phyloP scores from a whole-genome alignment of 2,113 vertebrate species.

The Phyllostomus discolor region DNA sequence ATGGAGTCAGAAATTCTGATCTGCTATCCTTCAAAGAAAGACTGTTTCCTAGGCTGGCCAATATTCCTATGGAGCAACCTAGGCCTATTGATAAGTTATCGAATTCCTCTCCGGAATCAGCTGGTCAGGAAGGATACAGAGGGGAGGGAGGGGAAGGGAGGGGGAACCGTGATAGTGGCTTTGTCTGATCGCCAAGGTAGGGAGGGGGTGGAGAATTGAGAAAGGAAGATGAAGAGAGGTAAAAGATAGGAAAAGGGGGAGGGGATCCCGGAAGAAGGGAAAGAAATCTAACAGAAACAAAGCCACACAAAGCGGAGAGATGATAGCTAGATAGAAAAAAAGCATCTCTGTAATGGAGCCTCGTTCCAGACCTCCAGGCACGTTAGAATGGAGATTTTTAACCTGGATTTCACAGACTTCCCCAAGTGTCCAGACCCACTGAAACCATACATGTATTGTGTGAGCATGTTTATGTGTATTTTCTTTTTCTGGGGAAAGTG shows the following conservation, averaged over 20 bases:
- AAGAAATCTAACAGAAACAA: slow-evolving; percentile 21
- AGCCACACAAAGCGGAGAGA: neutral
- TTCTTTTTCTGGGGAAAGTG: neutral
- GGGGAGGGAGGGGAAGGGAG: neutral
- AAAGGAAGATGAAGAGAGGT: slow-evolving; percentile 53
- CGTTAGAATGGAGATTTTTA: neutral
- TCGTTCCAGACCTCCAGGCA: neutral
- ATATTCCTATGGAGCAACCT: slow-evolving; percentile 61
- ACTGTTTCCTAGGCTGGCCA: slow-evolving; percentile 67
- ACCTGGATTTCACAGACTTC: neutral
- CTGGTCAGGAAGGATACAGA: slow-evolving; percentile 73
- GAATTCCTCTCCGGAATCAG: slow-evolving; percentile 72
- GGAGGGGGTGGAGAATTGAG: slow-evolving; percentile 26
- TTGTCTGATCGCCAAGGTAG: slow-evolving; percentile 59
- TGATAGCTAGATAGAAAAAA: neutral
- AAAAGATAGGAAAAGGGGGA: slow-evolving; percentile 21
- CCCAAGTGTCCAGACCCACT: neutral
- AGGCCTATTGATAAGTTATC: slow-evolving; percentile 73
- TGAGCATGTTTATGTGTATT: neutral
- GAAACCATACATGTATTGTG: neutral
- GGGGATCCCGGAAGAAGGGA: neutral
- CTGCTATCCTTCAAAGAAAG: slow-evolving; percentile 68
- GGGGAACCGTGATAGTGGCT: slow-evolving; percentile 55
- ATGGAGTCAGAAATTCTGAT: slow-evolving; percentile 66
- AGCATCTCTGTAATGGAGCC: neutral